Conservation (phyloP, 2,888 invertebrate species). For the Eilema sororculum region DNA sequence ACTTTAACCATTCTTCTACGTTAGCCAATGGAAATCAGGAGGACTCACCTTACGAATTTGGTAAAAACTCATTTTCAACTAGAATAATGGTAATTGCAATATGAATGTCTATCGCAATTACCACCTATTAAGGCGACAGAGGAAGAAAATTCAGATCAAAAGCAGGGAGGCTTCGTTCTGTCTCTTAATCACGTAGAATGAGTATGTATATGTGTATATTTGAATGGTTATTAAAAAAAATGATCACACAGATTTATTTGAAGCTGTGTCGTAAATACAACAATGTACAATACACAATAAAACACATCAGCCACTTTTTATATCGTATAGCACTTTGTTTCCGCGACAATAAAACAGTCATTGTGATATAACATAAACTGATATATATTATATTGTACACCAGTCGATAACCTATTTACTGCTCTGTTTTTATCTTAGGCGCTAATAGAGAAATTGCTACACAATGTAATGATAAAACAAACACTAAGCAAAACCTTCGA, state of each 20-base stretch:
- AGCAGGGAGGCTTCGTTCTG: neutral
- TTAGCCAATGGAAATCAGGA: neutral
- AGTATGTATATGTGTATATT: neutral
- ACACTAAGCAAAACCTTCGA: constrained; percentile 31
- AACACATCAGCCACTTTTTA: constrained; percentile 11
- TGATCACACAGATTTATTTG: neutral
- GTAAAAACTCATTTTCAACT: neutral
- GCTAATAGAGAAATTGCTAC: constrained; percentile 44
- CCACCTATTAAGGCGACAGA: neutral
- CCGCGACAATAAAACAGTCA: constrained; percentile 33
- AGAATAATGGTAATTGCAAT: neutral
- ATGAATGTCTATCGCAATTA: neutral
- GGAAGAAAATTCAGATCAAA: neutral
- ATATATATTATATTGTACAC: constrained; percentile 29
- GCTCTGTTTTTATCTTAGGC: constrained; percentile 34
- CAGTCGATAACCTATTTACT: constrained; percentile 44
- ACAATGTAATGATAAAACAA: constrained; percentile 42
- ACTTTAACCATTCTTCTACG: neutral
- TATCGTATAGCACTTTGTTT: constrained; percentile 15
- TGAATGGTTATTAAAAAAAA: neutral
- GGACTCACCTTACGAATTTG: neutral
- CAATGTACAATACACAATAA: neutral
- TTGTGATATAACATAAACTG: constrained; percentile 21
- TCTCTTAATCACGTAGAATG: neutral
- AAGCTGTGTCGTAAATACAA: neutral